Evolutionary conservation across 2,888 invertebrate species (phyloP).

Genomic region (Romanomermis culicivorax): DNA sequence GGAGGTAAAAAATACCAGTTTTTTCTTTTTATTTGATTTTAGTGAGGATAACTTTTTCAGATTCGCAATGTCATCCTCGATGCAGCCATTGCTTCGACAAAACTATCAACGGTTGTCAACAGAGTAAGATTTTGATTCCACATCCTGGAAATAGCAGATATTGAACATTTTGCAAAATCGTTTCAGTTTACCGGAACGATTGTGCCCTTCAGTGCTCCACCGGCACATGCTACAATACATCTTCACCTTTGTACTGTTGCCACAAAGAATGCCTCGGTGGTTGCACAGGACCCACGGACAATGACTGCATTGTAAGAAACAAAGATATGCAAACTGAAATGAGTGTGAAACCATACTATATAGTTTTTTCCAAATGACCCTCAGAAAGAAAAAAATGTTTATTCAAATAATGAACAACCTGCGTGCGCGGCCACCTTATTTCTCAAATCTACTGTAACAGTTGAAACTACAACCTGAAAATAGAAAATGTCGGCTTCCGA

Average conservation of each 20-base stretch:
- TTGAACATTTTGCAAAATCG: neutral
- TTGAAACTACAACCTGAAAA: no score
- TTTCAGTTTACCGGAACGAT: slow-evolving; percentile 50
- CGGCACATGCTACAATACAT: slow-evolving; percentile 74
- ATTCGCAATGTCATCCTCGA: neutral
- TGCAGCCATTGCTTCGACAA: neutral
- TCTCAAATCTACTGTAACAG: no score
- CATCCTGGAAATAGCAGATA: neutral
- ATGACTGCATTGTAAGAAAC: slow-evolving; percentile 61
- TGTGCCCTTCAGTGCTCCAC: slow-evolving; percentile 83
- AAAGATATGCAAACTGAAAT: no score
- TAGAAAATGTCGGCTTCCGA: no score
- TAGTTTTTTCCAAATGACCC: no score
- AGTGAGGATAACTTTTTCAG: no score
- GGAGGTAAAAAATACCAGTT: no score
- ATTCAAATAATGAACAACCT: no score
- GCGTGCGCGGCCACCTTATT: no score
- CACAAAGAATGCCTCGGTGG: slow-evolving; percentile 92
- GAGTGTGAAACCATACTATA: no score
- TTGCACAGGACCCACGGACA: slow-evolving; percentile 75
- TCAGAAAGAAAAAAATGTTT: no score
- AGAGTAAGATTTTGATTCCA: neutral
- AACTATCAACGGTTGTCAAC: neutral
- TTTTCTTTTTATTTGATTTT: no score
- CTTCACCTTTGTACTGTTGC: slow-evolving; percentile 70